Conservation (phyloP, 2,113 vertebrate species). For the Tachysurus vachellii region DNA sequence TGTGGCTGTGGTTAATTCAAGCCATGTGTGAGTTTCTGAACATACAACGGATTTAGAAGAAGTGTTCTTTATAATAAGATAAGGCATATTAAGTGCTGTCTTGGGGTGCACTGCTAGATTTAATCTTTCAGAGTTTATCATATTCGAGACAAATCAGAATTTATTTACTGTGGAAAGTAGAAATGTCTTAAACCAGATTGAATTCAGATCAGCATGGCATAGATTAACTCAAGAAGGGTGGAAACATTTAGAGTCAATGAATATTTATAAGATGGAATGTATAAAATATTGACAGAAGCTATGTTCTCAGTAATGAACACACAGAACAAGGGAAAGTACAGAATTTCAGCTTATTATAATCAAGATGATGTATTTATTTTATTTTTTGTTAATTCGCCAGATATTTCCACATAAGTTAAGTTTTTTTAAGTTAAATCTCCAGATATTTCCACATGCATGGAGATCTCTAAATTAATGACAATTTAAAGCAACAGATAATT, state of each 20-base stretch:
- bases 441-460: neutral
- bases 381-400: too few relatives aligned
- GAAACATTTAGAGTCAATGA: neutral
- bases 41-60: neutral
- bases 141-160: neutral
- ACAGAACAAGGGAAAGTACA: neutral
- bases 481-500: too few relatives aligned
- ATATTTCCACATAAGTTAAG: too few relatives aligned
- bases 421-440: neutral
- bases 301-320: neutral
- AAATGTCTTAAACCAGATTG: neutral
- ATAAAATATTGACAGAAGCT: neutral
- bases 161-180: neutral
- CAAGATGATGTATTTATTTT: too few relatives aligned
- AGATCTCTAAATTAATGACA: neutral
- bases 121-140: neutral
- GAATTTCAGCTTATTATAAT: neutral
- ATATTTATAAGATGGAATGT: neutral
- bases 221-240: neutral
- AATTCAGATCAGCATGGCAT: neutral
- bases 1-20: slow-evolving; percentile 28
- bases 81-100: neutral
- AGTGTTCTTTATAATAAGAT: neutral
- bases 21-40: slow-evolving; percentile 28
- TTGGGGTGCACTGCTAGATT: neutral